These are phyloP conservation scores for Phasia obesa DNA, from an alignment of 2,888 invertebrate species.

Conservation along the genomic window DNA sequence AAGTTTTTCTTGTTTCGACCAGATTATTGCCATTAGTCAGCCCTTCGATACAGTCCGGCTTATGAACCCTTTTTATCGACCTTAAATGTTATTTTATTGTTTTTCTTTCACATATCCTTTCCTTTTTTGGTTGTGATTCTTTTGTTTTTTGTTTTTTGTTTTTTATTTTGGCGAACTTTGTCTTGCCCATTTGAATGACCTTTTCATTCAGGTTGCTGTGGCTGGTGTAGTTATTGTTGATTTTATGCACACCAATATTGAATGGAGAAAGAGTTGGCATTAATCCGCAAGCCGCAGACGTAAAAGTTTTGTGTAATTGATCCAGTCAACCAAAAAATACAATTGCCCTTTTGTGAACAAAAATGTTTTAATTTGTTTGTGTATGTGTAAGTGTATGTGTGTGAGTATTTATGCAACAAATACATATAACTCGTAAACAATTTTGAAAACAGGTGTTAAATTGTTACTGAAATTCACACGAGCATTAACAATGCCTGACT, in stretches of 20 bases:
- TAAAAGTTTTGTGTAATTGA: conserved; percentile 71
- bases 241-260: conserved; percentile 55
- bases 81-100: conserved; percentile 54
- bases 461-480: conserved; percentile 81
- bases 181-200: conserved; percentile 65
- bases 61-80: conserved; percentile 47
- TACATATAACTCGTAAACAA: conserved; percentile 42
- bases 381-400: conserved; percentile 5
- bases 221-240: conserved; percentile 2
- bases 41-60: conserved; percentile 11
- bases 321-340: conserved; percentile 70
- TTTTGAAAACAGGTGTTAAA: conserved; percentile 77
- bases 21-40: conserved; percentile 55
- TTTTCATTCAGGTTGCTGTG: conserved; percentile 47
- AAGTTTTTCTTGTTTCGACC: conserved; percentile 62
- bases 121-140: background rate
- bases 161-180: conserved; percentile 49
- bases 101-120: conserved; percentile 31
- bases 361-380: conserved; percentile 37
- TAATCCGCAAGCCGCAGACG: conserved; percentile 71
- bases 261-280: conserved; percentile 58
- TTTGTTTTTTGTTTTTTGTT: background rate
- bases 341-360: conserved; percentile 62
- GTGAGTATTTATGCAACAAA: conserved; percentile 7
- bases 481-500: conserved; percentile 79